Conservation (phyloP, 2,113 vertebrate genomes). For the Nettapus auritus region DNA sequence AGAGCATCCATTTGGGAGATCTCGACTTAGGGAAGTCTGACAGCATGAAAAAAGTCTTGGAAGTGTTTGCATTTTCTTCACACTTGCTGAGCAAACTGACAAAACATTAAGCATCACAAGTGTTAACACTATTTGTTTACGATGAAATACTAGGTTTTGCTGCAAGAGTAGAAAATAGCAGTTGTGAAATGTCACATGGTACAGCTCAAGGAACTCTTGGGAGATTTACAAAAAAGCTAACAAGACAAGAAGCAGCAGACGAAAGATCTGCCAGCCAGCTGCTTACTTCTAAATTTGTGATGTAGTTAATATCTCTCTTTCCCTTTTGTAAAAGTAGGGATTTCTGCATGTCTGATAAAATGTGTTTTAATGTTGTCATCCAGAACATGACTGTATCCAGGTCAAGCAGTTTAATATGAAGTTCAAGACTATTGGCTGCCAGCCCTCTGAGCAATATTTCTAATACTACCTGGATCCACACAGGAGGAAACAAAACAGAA, state of each 20-base stretch:
- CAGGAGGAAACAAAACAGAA: not conserved
- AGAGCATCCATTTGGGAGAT: slow-evolving; percentile 44
- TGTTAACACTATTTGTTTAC: slow-evolving; percentile 71
- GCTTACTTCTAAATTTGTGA: not conserved
- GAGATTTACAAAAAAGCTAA: slow-evolving; percentile 60
- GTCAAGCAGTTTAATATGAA: not conserved
- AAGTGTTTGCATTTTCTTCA: slow-evolving; percentile 66
- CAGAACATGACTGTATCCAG: not conserved
- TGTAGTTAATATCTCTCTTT: not conserved
- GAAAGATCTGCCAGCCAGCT: slow-evolving; percentile 33
- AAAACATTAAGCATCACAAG: slow-evolving; percentile 67
- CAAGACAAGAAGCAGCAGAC: slow-evolving; percentile 24
- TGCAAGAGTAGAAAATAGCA: slow-evolving; percentile 44
- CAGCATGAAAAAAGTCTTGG: slow-evolving; percentile 63
- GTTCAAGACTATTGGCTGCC: not conserved
- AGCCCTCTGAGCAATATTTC: not conserved
- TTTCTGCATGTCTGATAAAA: not conserved
- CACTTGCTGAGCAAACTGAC: slow-evolving; percentile 64
- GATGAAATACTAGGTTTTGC: slow-evolving; percentile 53
- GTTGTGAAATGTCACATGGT: slow-evolving; percentile 64
- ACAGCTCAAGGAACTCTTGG: slow-evolving; percentile 50
- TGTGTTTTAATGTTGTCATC: not conserved
- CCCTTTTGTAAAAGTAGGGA: not conserved
- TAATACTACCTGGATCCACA: not conserved
- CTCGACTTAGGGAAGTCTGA: slow-evolving; percentile 54